Conservation (phyloP, 1,140 invertebrate genomes). For the Scaptomyza hsui region DNA sequence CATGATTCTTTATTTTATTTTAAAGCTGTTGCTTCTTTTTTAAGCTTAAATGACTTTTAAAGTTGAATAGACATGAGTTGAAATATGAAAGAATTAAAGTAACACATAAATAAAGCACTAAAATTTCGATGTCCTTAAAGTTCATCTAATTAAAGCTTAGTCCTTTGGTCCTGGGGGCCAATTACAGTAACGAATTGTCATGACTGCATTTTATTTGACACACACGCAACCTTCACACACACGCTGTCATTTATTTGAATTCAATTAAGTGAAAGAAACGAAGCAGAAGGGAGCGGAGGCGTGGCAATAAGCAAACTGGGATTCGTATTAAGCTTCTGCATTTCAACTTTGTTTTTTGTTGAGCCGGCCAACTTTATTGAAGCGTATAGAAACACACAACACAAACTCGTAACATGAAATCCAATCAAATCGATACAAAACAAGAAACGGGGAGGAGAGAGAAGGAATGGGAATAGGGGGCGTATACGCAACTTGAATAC, state of each 20-base stretch:
- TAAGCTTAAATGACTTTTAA: too few species aligned
- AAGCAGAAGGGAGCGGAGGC: not conserved
- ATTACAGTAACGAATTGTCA: conserved; percentile 10
- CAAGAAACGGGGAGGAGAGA: not conserved
- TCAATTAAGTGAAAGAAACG: conserved; percentile 59
- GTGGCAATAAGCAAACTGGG: conserved; percentile 15
- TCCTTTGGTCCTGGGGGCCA: not conserved
- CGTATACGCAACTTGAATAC: conserved; percentile 45
- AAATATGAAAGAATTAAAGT: too few species aligned
- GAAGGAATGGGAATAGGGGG: conserved; percentile 6
- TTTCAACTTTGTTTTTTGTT: conserved; percentile 2
- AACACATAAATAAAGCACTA: too few species aligned
- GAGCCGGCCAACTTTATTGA: conserved; percentile 53
- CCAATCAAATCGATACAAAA: conserved; percentile 79
- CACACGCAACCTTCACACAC: conserved; percentile 15
- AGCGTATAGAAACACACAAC: conserved; percentile 64
- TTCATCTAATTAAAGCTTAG: conserved; percentile 7
- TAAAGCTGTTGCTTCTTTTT: too few species aligned
- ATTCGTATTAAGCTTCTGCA: conserved; percentile 26
- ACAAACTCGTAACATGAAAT: conserved; percentile 67
- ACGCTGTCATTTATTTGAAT: conserved; percentile 56
- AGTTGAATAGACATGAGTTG: too few species aligned
- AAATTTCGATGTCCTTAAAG: not conserved
- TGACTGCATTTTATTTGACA: conserved; percentile 32
- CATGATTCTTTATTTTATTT: too few species aligned